phyloP scores from a whole-genome alignment of 2,888 invertebrate genomes.

The Epirrhoe tristata region DNA sequence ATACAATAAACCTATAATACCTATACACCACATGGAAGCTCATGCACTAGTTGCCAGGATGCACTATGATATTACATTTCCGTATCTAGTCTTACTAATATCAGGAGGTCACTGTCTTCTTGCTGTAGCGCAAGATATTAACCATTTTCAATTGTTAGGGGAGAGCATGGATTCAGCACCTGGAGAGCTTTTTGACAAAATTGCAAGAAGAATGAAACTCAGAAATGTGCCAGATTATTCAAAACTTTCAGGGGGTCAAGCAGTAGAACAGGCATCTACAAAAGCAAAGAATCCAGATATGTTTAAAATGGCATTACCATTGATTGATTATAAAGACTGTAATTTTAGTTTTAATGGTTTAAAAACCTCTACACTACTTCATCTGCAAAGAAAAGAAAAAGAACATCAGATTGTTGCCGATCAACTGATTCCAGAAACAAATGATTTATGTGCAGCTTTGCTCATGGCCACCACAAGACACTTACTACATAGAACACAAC shows the following conservation, averaged over 20 bases:
- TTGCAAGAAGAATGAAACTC: conserved; percentile 93
- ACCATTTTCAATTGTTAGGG: conserved; percentile 93
- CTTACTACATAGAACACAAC: conserved; percentile 92
- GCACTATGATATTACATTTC: conserved; percentile 90
- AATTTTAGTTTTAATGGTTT: conserved; percentile 96
- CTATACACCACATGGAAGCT: conserved; percentile 99
- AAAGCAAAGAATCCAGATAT: conserved; percentile 88
- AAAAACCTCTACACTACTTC: conserved; percentile 86
- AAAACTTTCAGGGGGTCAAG: conserved; percentile 92
- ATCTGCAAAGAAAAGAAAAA: conserved; percentile 86
- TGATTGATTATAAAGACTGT: conserved; percentile 90
- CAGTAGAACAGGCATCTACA: conserved; percentile 93
- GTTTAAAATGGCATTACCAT: conserved; percentile 88
- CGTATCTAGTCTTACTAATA: conserved; percentile 94
- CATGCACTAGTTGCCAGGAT: conserved; percentile 97
- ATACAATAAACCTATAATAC: conserved; percentile 93
- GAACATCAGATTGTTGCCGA: conserved; percentile 86
- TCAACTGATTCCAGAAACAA: conserved; percentile 89
- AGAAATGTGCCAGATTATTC: conserved; percentile 91
- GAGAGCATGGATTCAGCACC: conserved; percentile 94
- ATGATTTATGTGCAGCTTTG: conserved; percentile 94
- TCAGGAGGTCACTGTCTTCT: conserved; percentile 97
- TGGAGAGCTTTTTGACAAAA: conserved; percentile 98
- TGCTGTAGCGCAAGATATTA: conserved; percentile 90
- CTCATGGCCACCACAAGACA: conserved; percentile 91